Evolutionary conservation across 2,113 vertebrate genomes (phyloP).

Genomic region (Physeter macrocephalus): DNA sequence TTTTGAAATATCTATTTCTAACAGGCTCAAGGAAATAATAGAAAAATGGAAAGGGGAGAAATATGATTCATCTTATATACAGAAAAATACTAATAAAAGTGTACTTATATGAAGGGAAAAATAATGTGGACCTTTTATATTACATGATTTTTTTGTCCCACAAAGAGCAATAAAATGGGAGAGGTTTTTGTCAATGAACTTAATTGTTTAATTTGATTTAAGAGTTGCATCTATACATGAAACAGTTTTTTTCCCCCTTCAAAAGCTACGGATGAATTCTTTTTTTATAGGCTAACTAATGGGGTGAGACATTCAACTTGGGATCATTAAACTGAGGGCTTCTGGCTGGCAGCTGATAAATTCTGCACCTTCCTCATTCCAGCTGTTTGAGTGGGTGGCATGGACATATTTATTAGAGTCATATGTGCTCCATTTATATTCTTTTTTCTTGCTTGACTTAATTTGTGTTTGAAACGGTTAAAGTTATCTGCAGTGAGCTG

Average conservation of each 20-base stretch:
- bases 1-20: constrained; percentile 2
- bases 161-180: not conserved
- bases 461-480: constrained; percentile 43
- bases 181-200: not conserved
- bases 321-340: constrained; percentile 35
- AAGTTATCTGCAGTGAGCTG: constrained; percentile 12
- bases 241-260: not conserved
- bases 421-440: not conserved
- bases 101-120: not conserved
- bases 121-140: not conserved
- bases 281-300: constrained; percentile 36
- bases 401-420: not conserved
- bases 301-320: constrained; percentile 16
- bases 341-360: not conserved
- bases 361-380: not conserved
- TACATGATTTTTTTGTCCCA: not conserved
- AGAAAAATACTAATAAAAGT: not conserved
- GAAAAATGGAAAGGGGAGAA: not conserved
- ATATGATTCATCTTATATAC: not conserved
- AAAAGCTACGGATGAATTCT: not conserved
- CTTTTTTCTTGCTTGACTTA: constrained; percentile 28
- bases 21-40: not conserved
- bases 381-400: not conserved
- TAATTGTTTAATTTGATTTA: constrained; percentile 44
- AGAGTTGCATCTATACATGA: constrained; percentile 8